These are phyloP conservation scores for Varecia variegata DNA, from an alignment of 2,797 vertebrate genomes.

Conservation along the genomic window DNA sequence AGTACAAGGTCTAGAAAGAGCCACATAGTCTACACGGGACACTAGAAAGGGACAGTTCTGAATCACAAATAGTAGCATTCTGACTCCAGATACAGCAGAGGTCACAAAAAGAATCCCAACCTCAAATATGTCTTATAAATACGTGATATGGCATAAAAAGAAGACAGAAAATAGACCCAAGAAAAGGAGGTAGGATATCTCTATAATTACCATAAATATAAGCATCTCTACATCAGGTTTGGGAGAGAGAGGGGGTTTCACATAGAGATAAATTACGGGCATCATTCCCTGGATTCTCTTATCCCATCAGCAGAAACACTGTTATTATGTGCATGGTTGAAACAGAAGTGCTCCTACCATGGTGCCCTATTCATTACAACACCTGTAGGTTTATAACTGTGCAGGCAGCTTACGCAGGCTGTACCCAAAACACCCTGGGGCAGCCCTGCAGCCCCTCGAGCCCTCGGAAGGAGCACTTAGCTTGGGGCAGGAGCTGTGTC, in stretches of 20 bases:
- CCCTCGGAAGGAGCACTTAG: rapidly evolving
- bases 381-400: too few species aligned
- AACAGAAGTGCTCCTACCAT: rapidly evolving
- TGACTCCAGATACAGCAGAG: not conserved
- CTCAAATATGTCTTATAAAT: not conserved
- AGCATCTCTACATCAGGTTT: not conserved
- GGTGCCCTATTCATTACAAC: too few species aligned
- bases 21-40: not conserved
- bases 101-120: not conserved
- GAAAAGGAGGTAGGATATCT: not conserved
- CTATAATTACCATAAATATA: not conserved
- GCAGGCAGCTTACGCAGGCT: not conserved
- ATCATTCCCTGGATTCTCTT: not conserved
- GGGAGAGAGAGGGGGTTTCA: not conserved
- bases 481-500: rapidly evolving
- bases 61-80: not conserved
- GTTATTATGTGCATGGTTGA: rapidly evolving
- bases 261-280: not conserved
- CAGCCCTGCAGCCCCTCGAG: not conserved
- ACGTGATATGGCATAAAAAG: not conserved
- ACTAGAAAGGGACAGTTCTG: not conserved
- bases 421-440: rapidly evolving
- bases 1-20: not conserved
- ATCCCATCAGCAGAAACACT: rapidly evolving
- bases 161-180: not conserved